Percentiles rank a stretch among this genome's conserved stretches.
These are phyloP conservation scores for Aleiodes leptofemur DNA, from an alignment of 2,888 invertebrate genomes.

Conservation along the genomic window DNA sequence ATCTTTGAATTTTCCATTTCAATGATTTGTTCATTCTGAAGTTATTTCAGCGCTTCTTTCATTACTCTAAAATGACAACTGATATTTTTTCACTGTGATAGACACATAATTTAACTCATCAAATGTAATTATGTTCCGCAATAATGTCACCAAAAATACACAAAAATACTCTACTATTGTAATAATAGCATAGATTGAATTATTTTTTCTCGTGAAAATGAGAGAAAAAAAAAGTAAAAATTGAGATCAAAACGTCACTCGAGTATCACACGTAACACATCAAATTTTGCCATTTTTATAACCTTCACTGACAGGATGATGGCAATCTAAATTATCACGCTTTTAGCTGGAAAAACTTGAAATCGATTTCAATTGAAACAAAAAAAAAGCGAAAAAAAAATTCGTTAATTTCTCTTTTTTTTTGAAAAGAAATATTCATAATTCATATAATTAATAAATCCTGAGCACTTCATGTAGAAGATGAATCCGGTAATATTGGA, in stretches of 20 bases:
- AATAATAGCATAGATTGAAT: neutral
- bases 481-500: neutral
- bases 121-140: constrained; percentile 10
- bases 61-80: constrained; percentile 21
- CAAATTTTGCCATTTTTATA: constrained; percentile 21
- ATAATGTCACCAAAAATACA: constrained; percentile 24
- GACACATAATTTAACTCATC: constrained; percentile 13
- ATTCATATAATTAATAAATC: constrained; percentile 1
- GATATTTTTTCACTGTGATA: neutral
- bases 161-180: constrained; percentile 2
- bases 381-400: neutral
- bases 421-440: neutral
- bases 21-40: neutral
- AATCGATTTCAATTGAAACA: neutral
- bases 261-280: constrained; percentile 11
- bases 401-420: neutral
- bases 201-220: neutral
- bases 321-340: neutral
- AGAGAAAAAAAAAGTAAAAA: neutral
- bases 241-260: neutral
- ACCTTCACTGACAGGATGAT: neutral
- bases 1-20: neutral
- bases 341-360: neutral
- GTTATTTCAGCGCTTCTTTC: neutral
- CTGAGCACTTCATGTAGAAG: neutral